Evolutionary conservation across 2,888 invertebrate genomes (phyloP), one percentile per base, ranked within the genome.

Genomic region (Parnassius glacialis): DNA sequence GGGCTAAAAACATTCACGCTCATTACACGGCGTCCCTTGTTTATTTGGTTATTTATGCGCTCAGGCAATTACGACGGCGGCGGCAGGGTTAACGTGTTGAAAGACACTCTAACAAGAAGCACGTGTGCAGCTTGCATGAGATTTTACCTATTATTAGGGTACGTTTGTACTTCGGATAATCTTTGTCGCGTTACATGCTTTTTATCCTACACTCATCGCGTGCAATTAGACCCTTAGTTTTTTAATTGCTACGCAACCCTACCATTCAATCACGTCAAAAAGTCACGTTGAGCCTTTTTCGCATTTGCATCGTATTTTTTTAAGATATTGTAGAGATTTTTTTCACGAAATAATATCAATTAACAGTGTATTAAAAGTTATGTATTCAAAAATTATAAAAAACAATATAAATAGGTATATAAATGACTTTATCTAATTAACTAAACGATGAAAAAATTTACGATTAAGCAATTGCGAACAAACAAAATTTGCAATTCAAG

Each of bases 401-500:
- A 25, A 25, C 25, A 25, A 25, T 25, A 25, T 7, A 25, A 25
- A 3, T 25, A 20, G 20, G 2, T 20, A 25, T 25, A 25, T 25
- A 25, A 25, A 25, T 0, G 3, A 25, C 25, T 25, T 25, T 25
- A 25, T 25, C 25, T 25, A 25, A 25, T 5, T 25, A 34, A 34
- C 34, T 34, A 34, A 48, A 25, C 51, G 13, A 53, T 55, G 56
- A 43, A 64, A 55, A 68, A 70, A 72, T 16, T 66, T 72, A 73
- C 69, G 72, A 73, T 69, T 72, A 65, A 68, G 65, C 34, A 66
- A 65, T 65, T 67, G 71, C 69, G 69, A 68, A 68, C 70, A 68
- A 70, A 68, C 70, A 64, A 72, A 77, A 84, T 83, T 84, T 83
- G 79, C 83, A 84, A 84, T 82, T 83, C 84, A 83, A 80, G 75